Conservation (phyloP, 2,113 vertebrate genomes). For the Anarhynchus alexandrinus region DNA sequence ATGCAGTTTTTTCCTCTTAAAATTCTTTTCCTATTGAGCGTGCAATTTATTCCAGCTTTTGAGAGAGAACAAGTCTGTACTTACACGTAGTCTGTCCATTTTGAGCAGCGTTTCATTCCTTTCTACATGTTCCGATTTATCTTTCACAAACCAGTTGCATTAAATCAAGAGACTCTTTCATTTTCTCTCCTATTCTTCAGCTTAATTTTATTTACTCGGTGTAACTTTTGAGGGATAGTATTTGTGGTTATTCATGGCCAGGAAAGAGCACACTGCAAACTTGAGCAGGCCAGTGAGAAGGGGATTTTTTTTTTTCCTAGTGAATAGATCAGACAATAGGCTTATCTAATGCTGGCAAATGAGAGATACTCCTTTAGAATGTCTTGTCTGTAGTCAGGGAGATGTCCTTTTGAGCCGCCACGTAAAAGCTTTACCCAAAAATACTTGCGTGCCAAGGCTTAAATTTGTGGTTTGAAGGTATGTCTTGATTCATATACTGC, state of each 20-base stretch:
- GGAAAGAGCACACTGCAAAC: background rate
- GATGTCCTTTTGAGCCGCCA: background rate
- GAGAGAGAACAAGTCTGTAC: background rate
- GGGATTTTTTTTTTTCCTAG: background rate
- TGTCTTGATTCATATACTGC: background rate
- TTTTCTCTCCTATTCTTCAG: background rate
- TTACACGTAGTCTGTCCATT: background rate
- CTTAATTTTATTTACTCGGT: constrained; percentile 24
- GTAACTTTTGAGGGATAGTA: background rate
- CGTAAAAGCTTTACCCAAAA: background rate
- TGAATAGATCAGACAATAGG: background rate
- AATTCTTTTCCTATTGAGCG: background rate
- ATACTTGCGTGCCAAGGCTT: background rate
- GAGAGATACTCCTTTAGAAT: background rate
- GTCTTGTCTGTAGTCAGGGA: background rate
- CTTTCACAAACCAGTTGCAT: background rate
- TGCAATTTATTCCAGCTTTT: background rate
- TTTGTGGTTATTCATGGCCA: background rate
- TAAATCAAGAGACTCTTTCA: background rate
- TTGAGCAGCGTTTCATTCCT: background rate
- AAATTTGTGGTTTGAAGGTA: background rate
- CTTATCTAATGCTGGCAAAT: constrained; percentile 1
- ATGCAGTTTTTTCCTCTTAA: background rate
- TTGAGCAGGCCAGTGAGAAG: background rate
- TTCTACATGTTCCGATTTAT: background rate